A percentile compares a stretch with the other conserved stretches of the same genome.
Evolutionary conservation across 2,888 invertebrate species (phyloP).

Genomic region (Gari tellinella): DNA sequence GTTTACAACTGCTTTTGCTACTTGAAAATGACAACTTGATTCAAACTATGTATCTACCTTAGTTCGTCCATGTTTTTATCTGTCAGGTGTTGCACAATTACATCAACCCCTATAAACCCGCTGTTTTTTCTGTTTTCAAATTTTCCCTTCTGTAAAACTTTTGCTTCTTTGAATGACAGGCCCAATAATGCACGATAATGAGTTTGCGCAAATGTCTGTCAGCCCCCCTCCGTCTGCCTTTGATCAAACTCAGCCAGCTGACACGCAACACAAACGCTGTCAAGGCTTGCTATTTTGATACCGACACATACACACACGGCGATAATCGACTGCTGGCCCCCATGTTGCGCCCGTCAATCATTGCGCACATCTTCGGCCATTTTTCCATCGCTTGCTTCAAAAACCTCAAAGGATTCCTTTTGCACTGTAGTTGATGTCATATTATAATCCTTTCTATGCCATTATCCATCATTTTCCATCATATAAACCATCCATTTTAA

Average conservation of each 20-base stretch:
- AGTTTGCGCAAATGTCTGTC: slow-evolving; percentile 36
- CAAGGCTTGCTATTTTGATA: slow-evolving; percentile 1
- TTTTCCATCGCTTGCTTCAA: background rate
- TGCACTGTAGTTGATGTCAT: background rate
- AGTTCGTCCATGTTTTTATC: too few relatives aligned
- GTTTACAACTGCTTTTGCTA: too few relatives aligned
- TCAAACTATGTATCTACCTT: too few relatives aligned
- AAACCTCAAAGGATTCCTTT: background rate
- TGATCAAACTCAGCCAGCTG: slow-evolving; percentile 21
- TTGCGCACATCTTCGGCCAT: slow-evolving; percentile 3
- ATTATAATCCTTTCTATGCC: too few relatives aligned
- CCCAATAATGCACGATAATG: slow-evolving; percentile 22
- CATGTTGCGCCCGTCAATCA: slow-evolving; percentile 53
- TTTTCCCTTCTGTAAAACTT: background rate
- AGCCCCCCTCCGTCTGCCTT: slow-evolving; percentile 23
- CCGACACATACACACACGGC: slow-evolving; percentile 46
- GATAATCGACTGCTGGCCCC: slow-evolving; percentile 41
- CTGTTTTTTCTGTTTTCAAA: too few relatives aligned
- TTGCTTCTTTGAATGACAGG: slow-evolving; percentile 17
- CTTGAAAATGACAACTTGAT: too few relatives aligned
- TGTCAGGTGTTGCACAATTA: too few relatives aligned
- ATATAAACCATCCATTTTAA: slow-evolving; percentile 22
- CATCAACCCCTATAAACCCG: too few relatives aligned
- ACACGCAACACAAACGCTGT: slow-evolving; percentile 15
- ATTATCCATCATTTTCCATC: too few relatives aligned